Percentiles rank a stretch among this genome's conserved stretches.
These are phyloP conservation scores for Oscheius sp. DNA, from an alignment of 2,888 invertebrate species.

Conservation along the genomic window DNA sequence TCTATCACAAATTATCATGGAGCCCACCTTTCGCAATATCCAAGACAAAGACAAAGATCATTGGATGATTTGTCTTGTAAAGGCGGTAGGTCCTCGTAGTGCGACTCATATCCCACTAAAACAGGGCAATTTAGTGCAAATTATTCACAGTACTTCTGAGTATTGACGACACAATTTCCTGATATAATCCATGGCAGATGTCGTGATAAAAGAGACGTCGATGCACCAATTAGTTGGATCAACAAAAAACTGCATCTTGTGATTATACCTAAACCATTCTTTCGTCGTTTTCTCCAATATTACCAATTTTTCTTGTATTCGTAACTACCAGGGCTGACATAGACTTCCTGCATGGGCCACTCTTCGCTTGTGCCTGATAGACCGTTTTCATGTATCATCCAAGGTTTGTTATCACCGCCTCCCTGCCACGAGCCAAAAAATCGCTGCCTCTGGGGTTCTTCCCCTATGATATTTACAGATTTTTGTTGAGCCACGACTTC, in stretches of 20 bases:
- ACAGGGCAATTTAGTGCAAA: neutral
- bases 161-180: neutral
- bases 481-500: no score
- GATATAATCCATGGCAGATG: neutral
- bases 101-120: neutral
- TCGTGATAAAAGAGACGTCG: neutral
- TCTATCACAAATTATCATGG: neutral
- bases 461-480: no score
- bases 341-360: no score
- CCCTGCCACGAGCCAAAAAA: no score
- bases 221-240: neutral
- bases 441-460: no score
- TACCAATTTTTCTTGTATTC: no score
- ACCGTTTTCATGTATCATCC: no score
- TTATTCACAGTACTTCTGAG: neutral
- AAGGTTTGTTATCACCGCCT: no score
- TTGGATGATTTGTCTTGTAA: slow-evolving; percentile 7
- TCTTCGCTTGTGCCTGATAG: no score
- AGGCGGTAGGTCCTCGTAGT: neutral
- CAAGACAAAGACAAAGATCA: neutral
- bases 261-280: neutral
- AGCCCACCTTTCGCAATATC: neutral
- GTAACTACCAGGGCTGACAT: no score
- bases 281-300: no score
- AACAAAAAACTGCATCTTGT: neutral